These are phyloP conservation scores for Marcusenius ussheri DNA, from an alignment of 2,113 vertebrate genomes.

Conservation along the genomic window DNA sequence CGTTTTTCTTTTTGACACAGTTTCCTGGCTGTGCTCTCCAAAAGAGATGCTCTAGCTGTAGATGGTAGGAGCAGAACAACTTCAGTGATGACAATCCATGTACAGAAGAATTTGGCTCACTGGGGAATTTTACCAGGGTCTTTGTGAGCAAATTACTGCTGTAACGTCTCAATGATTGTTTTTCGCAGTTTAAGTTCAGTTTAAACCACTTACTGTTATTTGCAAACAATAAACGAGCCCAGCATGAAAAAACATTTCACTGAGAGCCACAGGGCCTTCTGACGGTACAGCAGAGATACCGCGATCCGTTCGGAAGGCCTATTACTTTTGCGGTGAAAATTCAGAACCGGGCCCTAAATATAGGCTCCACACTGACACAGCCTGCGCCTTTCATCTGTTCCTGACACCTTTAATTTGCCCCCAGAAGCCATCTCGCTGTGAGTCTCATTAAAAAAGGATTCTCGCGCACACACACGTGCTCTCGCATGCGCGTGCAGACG, in stretches of 20 bases:
- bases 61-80: neutral
- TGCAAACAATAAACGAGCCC: neutral
- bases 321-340: neutral
- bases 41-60: neutral
- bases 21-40: neutral
- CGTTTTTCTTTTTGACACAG: neutral
- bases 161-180: neutral
- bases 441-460: conserved; percentile 18
- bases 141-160: neutral
- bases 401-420: conserved; percentile 19
- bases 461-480: neutral
- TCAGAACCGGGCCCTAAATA: neutral
- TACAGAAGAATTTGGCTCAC: neutral
- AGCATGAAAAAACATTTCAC: neutral
- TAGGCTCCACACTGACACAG: conserved; percentile 2
- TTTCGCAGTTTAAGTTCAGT: conserved; percentile 1
- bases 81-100: neutral
- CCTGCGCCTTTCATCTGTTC: conserved; percentile 5
- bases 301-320: neutral
- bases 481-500: neutral
- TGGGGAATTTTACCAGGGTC: neutral
- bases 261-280: neutral
- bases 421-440: neutral
- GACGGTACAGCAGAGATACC: neutral
- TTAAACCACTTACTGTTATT: neutral